Evolutionary conservation across 2,797 vertebrate species (phyloP), one percentile per base, ranked within the genome.

Genomic region (Urophycis tenuis): DNA sequence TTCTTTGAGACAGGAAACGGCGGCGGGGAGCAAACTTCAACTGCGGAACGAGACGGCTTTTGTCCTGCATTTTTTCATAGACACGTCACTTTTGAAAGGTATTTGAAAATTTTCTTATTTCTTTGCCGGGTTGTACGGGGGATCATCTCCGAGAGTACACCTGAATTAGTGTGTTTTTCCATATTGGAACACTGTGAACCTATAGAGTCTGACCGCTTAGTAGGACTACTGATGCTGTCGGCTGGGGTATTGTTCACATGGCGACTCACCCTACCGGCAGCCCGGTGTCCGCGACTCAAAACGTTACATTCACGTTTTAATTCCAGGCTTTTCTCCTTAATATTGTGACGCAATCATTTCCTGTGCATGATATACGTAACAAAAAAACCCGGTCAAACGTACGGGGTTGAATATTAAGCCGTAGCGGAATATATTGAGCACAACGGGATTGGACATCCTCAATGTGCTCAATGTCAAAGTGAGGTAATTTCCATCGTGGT

Each of bases 211-310:
- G 41, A 2, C 12, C 36, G 41, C 36, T n/a, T 25, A 5, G 53
- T n/a, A 15, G 11, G 10, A 17, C n/a, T 31, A 3, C 7, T 67
- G 83, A 85, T 85, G 88, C 87, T 76, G 34, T 17, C 64, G 81
- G 85, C 70, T 82, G 87, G 84, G 86, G 79, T 85, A 91, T 92
- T 93, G 91, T 92, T 92, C 92, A 91, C 91, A 91, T 89, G 91
- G 90, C 85, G 89, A 88, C 82, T 86, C 78, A 70, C 78, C 80
- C 36, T 64, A 77, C 84, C 87, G 86, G 86, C 74, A 72, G 81
- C 11, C 33, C 45, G 12, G 29, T 41, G 76, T 73, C 83, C 86
- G 85, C 88, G 88, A 90, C 88, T 90, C 88, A 78, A 87, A 75
- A 70, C 53, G 2, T 0, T 64, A 7, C 0, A 25, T 15, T 19